Evolutionary conservation across 2,888 invertebrate genomes (phyloP).

Genomic region (Orthosia cruda): DNA sequence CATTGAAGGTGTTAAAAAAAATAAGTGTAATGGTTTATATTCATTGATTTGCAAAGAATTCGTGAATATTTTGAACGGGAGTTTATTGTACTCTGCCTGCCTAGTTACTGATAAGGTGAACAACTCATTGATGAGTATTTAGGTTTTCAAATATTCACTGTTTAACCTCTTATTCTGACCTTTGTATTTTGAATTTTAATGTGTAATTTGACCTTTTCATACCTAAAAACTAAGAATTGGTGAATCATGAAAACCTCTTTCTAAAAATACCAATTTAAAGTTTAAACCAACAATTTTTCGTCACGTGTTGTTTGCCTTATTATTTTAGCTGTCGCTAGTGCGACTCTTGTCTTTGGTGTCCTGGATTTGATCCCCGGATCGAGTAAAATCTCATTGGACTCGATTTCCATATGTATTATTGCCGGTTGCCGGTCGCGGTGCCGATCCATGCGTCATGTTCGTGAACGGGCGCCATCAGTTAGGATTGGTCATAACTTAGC

Average conservation of each 20-base stretch:
- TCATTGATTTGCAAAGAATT: background rate
- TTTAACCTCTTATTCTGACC: background rate
- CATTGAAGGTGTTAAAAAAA: no score
- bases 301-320: no score
- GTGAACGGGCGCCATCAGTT: no score
- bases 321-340: no score
- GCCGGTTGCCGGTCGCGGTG: no score
- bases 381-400: no score
- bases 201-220: background rate
- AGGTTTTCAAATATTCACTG: background rate
- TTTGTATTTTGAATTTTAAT: constrained; percentile 4
- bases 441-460: no score
- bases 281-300: no score
- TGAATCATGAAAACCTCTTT: background rate
- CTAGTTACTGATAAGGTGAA: background rate
- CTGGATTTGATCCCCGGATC: no score
- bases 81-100: background rate
- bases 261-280: background rate
- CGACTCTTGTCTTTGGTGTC: no score
- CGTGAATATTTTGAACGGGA: background rate
- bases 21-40: background rate
- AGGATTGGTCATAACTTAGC: no score
- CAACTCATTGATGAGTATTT: background rate
- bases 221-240: background rate
- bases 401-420: no score